These are phyloP conservation scores for Streblospio benedicti DNA, from an alignment of 1,140 invertebrate genomes.

Conservation along the genomic window DNA sequence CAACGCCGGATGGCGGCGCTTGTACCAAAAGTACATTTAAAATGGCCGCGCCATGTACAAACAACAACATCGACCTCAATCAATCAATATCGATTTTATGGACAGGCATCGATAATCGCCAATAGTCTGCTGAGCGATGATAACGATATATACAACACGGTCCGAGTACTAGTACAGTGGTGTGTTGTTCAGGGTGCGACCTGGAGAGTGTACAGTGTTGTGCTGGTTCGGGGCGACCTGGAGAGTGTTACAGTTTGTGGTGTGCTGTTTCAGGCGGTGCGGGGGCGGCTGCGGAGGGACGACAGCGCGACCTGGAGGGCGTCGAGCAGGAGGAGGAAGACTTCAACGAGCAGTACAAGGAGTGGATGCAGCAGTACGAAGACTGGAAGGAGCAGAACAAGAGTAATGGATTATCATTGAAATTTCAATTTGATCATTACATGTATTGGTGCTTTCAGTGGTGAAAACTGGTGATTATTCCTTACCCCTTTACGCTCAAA, in stretches of 20 bases:
- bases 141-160: not conserved
- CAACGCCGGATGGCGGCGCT: no score
- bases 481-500: no score
- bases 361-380: conserved; percentile 46
- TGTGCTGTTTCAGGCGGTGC: not conserved
- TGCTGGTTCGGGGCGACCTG: no score
- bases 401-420: conserved; percentile 22
- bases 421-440: not conserved
- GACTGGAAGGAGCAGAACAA: conserved; percentile 47
- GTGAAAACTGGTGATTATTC: no score
- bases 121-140: not conserved
- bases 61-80: no score
- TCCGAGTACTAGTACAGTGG: not conserved
- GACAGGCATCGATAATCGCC: no score
- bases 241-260: no score
- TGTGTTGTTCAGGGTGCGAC: not conserved
- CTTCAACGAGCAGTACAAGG: conserved; percentile 41
- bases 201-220: no score
- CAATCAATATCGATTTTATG: no score
- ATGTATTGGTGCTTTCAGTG: not conserved
- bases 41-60: no score
- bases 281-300: not conserved
- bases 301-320: not conserved
- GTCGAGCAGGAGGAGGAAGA: conserved; percentile 33
- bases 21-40: no score